phyloP scores from a whole-genome alignment of 2,113 vertebrate genomes.

The Catharus minimus region DNA sequence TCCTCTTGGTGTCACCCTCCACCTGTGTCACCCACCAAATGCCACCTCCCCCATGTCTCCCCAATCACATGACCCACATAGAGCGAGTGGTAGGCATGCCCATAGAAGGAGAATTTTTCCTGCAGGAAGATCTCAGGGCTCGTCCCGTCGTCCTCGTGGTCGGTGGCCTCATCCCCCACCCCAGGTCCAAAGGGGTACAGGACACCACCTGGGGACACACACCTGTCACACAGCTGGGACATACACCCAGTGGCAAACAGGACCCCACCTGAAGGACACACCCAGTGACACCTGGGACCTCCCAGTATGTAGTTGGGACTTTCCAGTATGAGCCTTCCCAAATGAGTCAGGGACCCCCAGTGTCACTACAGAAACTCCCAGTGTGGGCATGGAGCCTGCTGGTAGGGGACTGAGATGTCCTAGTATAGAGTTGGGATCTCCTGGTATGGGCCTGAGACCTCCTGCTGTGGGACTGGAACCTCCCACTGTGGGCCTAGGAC shows the following conservation, averaged over 20 bases:
- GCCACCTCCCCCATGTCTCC: background rate
- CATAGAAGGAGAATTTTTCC: background rate
- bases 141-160: background rate
- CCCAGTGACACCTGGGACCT: background rate
- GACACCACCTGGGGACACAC: background rate
- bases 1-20: background rate
- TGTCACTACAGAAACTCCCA: background rate
- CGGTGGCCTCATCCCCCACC: background rate
- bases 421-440: background rate
- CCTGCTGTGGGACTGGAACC: background rate
- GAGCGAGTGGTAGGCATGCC: background rate
- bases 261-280: background rate
- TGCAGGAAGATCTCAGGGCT: background rate
- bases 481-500: background rate
- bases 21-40: background rate
- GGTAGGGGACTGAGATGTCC: background rate
- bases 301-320: background rate
- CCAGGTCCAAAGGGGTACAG: background rate
- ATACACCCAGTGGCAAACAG: background rate
- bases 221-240: background rate
- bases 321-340: background rate
- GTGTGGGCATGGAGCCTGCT: too few species aligned
- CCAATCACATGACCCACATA: background rate
- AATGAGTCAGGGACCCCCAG: background rate
- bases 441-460: too few species aligned